Evolutionary conservation across 2,113 vertebrate genomes (phyloP), one percentile per base, ranked within the genome.

Genomic region (Myrmecobius fasciatus): DNA sequence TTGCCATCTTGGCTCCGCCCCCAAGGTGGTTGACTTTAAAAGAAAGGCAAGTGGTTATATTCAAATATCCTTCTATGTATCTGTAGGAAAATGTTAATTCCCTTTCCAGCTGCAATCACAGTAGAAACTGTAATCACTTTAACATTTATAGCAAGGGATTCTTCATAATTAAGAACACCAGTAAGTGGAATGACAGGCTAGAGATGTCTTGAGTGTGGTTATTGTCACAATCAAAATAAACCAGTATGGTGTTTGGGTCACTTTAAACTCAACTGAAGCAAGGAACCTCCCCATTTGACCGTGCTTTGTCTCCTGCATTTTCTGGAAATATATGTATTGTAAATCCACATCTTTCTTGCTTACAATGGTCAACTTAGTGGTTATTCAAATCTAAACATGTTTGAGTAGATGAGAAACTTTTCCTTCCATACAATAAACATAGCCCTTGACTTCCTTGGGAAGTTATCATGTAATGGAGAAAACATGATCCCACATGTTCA

Each of bases 91-190:
- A 52, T 94, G 89, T 92, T 92, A 96, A 17, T 93, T 92, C 92
- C 28, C 43, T 94, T 89, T 93, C 93, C 53, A 94, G 51, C 49
- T 96, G 91, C 91, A 92, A 89, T 89, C 89, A 93, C 25, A 88
- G 49, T 52, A 89, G 56, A 96, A 93, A 89, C 31, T 53, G 36
- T 93, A 95, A 94, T 93, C 89, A 92, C 43, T 60, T 0, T 53
- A 94, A 95, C 89, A 96, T 53, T 94, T 96, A 89, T 56, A 54
- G 75, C 8, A 95, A 97, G 56, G 93, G 36, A 93, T 90, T 95
- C 54, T 56, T 56, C 60, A 67, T 36, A 67, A 67, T 67, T 12
- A 60, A 8, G 53, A 95, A 92, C 53, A 94, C 89, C 17, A 14
- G 12, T 91, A 54, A 93, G 54, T n/a, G 60, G 54, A 51, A 17